Percentiles rank a stretch among this genome's conserved stretches.
These are phyloP conservation scores for Trematomus loennbergii DNA, from an alignment of 2,113 vertebrate species.

Conservation along the genomic window DNA sequence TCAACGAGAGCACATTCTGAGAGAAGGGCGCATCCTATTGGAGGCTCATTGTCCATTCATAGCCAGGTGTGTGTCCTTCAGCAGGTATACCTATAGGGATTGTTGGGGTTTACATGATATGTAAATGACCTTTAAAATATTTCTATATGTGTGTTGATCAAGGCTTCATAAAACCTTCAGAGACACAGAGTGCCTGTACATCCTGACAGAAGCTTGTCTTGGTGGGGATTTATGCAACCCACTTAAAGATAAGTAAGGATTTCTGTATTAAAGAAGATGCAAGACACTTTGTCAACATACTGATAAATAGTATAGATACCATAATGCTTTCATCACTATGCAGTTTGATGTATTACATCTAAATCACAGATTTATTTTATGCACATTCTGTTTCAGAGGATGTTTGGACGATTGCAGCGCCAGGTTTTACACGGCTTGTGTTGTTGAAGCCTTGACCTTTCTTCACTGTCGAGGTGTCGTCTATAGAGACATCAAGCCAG, in stretches of 20 bases:
- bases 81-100: neutral
- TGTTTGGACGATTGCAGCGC: slow-evolving; percentile 76
- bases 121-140: slow-evolving; percentile 4
- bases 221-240: slow-evolving; percentile 80
- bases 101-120: neutral
- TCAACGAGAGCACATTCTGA: slow-evolving; percentile 72
- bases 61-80: slow-evolving; percentile 70
- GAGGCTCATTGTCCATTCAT: slow-evolving; percentile 77
- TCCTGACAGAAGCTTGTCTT: slow-evolving; percentile 83
- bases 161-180: slow-evolving; percentile 79
- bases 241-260: slow-evolving; percentile 79
- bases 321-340: slow-evolving; percentile 8
- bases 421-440: slow-evolving; percentile 84
- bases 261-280: slow-evolving; percentile 9
- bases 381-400: slow-evolving; percentile 64
- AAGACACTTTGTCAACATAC: neutral
- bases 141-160: slow-evolving; percentile 2
- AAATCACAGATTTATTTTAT: neutral
- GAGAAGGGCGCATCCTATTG: slow-evolving; percentile 75
- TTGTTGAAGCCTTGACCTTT: slow-evolving; percentile 81
- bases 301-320: slow-evolving; percentile 1
- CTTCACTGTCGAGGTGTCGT: slow-evolving; percentile 77
- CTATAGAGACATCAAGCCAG: slow-evolving; percentile 85
- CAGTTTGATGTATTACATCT: neutral
- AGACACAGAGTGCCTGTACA: slow-evolving; percentile 77